A percentile compares a stretch with the other conserved stretches of the same genome.
Evolutionary conservation across 2,113 vertebrate species (phyloP).

Genomic region (Datnioides undecimradiatus): DNA sequence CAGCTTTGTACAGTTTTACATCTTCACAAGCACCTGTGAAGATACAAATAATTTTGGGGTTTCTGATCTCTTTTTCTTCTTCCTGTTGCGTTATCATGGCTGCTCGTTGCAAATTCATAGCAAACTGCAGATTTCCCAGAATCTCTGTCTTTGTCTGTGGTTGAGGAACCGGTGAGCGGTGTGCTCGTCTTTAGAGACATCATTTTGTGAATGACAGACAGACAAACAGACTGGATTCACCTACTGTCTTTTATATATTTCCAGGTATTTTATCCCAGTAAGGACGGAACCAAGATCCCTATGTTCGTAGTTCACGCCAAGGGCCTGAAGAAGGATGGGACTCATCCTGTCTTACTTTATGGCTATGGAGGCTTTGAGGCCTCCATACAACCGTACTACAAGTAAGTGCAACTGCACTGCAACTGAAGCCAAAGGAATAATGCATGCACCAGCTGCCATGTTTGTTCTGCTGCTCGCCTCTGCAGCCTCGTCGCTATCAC

Average conservation of each 20-base stretch:
- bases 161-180: slow-evolving; percentile 4
- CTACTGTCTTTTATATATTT: neutral
- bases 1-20: no score
- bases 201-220: no score
- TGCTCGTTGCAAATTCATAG: neutral
- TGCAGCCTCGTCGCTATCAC: no score
- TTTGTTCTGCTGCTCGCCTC: neutral
- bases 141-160: accelerated
- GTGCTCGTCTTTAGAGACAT: no score
- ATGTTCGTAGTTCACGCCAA: slow-evolving; percentile 85
- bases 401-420: slow-evolving; percentile 69
- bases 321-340: slow-evolving; percentile 73
- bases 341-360: slow-evolving; percentile 81
- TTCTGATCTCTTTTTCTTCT: no score
- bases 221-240: neutral
- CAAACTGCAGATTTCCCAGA: neutral
- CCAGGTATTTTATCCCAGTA: slow-evolving; percentile 84
- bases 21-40: no score
- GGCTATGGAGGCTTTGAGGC: slow-evolving; percentile 85
- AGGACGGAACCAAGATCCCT: slow-evolving; percentile 84
- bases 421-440: neutral
- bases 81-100: neutral
- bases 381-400: slow-evolving; percentile 82
- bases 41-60: no score
- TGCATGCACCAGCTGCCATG: neutral